A percentile compares a stretch with the other conserved stretches of the same genome.
Evolutionary conservation across 2,113 vertebrate genomes (phyloP).

Genomic region (Saguinus midas): DNA sequence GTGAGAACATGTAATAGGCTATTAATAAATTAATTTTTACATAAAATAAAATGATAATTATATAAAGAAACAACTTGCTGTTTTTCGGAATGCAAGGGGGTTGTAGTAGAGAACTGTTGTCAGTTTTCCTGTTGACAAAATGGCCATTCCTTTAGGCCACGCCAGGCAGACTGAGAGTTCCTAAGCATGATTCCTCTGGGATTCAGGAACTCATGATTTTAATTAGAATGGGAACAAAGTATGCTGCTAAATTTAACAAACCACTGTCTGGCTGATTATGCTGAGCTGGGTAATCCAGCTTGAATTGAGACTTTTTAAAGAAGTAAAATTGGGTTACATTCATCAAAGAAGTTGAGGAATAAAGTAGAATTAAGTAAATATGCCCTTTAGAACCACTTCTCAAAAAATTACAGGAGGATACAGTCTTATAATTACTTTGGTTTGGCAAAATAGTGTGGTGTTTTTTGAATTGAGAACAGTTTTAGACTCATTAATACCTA

Average conservation of each 20-base stretch:
- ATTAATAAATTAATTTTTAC: conserved; percentile 91
- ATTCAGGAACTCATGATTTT: conserved; percentile 66
- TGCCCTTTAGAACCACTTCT: conserved; percentile 74
- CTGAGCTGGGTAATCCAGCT: conserved; percentile 80
- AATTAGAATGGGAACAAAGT: conserved; percentile 77
- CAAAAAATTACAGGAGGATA: conserved; percentile 82
- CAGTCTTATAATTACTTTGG: conserved; percentile 68
- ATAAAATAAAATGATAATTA: conserved; percentile 85
- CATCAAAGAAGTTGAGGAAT: conserved; percentile 80
- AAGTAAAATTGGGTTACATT: conserved; percentile 80
- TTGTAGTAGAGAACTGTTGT: neutral
- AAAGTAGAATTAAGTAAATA: conserved; percentile 81
- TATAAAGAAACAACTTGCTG: conserved; percentile 75
- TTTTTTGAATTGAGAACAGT: conserved; percentile 68
- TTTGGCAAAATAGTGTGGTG: conserved; percentile 74
- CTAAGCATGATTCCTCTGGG: conserved; percentile 68
- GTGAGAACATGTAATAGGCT: conserved; percentile 83
- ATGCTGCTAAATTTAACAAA: conserved; percentile 82
- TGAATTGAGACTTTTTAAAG: conserved; percentile 76
- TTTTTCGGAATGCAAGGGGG: conserved; percentile 71
- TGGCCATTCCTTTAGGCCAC: conserved; percentile 52
- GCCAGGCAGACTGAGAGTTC: conserved; percentile 54
- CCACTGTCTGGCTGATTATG: conserved; percentile 81
- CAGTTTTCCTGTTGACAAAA: conserved; percentile 44
- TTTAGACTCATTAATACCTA: conserved; percentile 52